Evolutionary conservation across 2,888 invertebrate species (phyloP), one percentile per base, ranked within the genome.

Genomic region (Leptinotarsa peninsularis): DNA sequence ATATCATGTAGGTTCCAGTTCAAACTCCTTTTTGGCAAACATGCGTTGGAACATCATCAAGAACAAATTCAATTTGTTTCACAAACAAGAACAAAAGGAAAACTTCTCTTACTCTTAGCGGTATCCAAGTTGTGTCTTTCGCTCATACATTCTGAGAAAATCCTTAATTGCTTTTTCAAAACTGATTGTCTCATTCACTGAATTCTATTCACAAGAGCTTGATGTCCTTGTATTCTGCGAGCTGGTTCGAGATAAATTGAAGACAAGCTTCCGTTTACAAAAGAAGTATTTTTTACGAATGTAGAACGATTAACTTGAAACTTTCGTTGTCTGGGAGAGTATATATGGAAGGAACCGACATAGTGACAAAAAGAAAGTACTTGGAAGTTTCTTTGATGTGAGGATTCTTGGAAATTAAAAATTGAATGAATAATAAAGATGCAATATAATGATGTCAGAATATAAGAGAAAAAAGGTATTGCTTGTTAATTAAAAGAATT

Each of bases 161-260:
- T 58, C 23, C 23, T 23, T 58, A 23, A 58, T 58, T 58, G 58
- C 23, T 58, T 58, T 58, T 58, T 27, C 58, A 21, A 23, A 58
- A 58, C 23, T 23, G 58, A 58, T 58, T 58, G 58, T 13, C 23
- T 1, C 21, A 58, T 58, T 58, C 58, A 58, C 4, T 58, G 23
- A 4, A 58, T 58, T 58, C 23, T 14, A 17, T 58, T 23, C 23
- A 18, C 13, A 15, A 58, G 23, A 58, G 23, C 4, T 58, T 58
- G 58, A 58, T 14, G 4, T 21, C 23, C 14, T 23, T 23, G 23
- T 23, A 58, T 27, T 17, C 23, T 14, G 23, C 33, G 43, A 43
- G 18, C 10, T 18, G 18, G 54, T 18, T 54, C 18, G n/a, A n/a
- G 5, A 54, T 18, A 18, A 10, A 54, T 18, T 54, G 18, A 13